A percentile compares a stretch with the other conserved stretches of the same genome.
Evolutionary conservation across 2,113 vertebrate species (phyloP).

Genomic region (Gopherus evgoodei): DNA sequence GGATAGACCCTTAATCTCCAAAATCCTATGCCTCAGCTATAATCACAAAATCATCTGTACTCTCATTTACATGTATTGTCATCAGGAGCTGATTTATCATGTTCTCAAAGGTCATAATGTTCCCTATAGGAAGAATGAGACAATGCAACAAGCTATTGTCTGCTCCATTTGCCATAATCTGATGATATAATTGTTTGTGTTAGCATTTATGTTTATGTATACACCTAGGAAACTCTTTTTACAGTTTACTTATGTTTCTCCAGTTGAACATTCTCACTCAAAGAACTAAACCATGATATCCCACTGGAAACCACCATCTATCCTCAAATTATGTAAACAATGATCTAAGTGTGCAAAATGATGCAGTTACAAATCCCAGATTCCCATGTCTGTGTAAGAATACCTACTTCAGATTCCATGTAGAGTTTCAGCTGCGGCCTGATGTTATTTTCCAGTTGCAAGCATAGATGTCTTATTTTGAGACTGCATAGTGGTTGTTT

Average conservation of each 20-base stretch:
- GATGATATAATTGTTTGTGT: neutral
- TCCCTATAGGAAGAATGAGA: slow-evolving; percentile 42
- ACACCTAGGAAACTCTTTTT: slow-evolving; percentile 48
- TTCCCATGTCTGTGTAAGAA: neutral
- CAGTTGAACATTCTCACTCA: slow-evolving; percentile 28
- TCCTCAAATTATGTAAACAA: slow-evolving; percentile 44
- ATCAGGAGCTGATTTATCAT: slow-evolving; percentile 30
- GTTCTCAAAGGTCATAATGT: slow-evolving; percentile 9
- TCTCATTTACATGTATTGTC: slow-evolving; percentile 26
- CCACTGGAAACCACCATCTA: slow-evolving; percentile 42
- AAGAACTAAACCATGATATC: neutral
- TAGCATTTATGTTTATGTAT: slow-evolving; percentile 40
- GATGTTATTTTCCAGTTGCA: neutral
- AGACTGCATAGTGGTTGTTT: neutral
- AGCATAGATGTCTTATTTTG: neutral
- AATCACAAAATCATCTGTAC: neutral
- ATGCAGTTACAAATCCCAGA: slow-evolving; percentile 31
- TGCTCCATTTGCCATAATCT: neutral
- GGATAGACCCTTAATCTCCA: neutral
- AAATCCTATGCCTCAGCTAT: neutral
- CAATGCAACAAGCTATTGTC: slow-evolving; percentile 18
- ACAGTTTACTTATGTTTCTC: slow-evolving; percentile 48
- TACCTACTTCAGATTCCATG: neutral
- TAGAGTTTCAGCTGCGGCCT: neutral
- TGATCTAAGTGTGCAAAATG: slow-evolving; percentile 34